Conservation (phyloP, 2,888 invertebrate species). For the Orthonychiurus folsomi region DNA sequence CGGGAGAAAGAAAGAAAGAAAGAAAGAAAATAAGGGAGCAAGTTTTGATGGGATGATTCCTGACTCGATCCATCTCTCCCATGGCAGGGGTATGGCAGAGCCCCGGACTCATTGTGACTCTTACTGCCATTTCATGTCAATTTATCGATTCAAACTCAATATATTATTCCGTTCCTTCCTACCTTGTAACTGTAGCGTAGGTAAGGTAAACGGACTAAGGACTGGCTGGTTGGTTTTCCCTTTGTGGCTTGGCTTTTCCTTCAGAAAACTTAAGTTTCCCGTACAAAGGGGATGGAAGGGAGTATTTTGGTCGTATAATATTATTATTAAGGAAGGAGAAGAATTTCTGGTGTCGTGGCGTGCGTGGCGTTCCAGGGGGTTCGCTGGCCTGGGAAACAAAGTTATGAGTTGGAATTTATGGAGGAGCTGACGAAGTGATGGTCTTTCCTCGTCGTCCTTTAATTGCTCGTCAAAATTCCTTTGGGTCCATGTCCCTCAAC, state of each 20-base stretch:
- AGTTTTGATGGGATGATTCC: background rate
- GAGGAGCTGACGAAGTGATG: background rate
- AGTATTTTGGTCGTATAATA: no score
- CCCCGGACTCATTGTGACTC: background rate
- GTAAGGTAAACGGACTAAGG: no score
- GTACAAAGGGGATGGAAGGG: no score
- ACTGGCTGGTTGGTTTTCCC: no score
- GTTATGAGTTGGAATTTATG: background rate
- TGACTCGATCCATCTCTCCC: background rate
- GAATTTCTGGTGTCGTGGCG: background rate
- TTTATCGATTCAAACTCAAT: constrained; percentile 1
- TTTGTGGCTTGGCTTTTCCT: background rate
- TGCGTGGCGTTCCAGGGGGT: no score
- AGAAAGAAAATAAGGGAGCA: background rate
- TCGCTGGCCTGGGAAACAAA: background rate
- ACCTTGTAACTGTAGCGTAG: background rate
- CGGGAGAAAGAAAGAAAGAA: constrained; percentile 1
- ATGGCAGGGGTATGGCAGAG: no score
- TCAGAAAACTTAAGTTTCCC: background rate
- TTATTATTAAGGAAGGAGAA: background rate
- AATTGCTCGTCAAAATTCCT: background rate
- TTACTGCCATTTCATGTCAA: background rate
- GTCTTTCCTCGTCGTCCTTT: background rate
- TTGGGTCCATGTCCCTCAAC: background rate
- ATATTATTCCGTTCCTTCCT: background rate